phyloP scores from a whole-genome alignment of 2,888 invertebrate species.

The Anticlea derivata region DNA sequence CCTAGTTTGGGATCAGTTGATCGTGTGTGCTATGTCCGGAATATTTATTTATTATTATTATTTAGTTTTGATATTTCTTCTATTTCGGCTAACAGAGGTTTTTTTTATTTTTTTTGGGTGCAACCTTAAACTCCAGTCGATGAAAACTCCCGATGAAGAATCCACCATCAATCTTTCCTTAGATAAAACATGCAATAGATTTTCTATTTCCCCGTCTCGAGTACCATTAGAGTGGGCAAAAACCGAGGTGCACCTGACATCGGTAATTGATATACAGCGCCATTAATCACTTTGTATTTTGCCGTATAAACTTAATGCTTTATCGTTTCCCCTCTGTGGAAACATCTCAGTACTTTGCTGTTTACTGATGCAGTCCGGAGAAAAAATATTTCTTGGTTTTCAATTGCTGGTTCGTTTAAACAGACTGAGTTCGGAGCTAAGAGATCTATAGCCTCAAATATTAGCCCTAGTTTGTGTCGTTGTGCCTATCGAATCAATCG shows the following conservation, averaged over 20 bases:
- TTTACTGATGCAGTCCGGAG: constrained; percentile 5
- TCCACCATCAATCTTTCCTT: constrained; percentile 45
- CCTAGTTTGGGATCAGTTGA: no score
- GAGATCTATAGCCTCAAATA: no score
- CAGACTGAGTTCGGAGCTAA: no score
- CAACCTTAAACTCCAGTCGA: constrained; percentile 3
- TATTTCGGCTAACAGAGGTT: no score
- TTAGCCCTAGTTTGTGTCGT: no score
- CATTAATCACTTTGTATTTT: constrained; percentile 71
- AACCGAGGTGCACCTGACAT: constrained; percentile 74
- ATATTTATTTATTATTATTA: no score
- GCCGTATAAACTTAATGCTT: constrained; percentile 48
- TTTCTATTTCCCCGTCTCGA: constrained; percentile 44
- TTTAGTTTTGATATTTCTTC: no score
- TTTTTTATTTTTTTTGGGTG: not conserved
- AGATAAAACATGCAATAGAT: constrained; percentile 55
- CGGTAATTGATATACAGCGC: constrained; percentile 73
- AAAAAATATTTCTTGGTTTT: not conserved
- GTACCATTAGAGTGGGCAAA: constrained; percentile 59
- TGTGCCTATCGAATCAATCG: no score
- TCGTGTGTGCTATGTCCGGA: no score
- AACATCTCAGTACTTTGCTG: constrained; percentile 13
- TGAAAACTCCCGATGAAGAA: constrained; percentile 26
- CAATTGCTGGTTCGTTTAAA: no score
- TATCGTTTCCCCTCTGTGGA: constrained; percentile 29